Conservation (phyloP, 2,113 vertebrate genomes). For the Glaucidium brasilianum region DNA sequence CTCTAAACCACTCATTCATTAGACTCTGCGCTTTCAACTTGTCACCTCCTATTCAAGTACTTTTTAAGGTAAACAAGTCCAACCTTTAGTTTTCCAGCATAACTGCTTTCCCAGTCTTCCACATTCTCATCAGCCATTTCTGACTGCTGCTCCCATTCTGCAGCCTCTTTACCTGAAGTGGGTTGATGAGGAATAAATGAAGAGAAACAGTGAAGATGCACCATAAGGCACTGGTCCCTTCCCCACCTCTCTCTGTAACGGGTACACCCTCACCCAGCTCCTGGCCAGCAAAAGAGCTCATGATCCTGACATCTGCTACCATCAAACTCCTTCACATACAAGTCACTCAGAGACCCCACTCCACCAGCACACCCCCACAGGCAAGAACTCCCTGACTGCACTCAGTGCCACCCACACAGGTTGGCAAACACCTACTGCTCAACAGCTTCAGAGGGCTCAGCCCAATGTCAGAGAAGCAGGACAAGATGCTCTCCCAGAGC, state of each 20-base stretch:
- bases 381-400: neutral
- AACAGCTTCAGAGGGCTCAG: neutral
- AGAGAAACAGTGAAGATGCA: neutral
- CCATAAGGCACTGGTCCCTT: neutral
- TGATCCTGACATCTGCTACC: neutral
- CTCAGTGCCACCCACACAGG: neutral
- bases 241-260: neutral
- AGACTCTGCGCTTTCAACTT: neutral
- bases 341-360: neutral
- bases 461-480: neutral
- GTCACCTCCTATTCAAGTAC: neutral
- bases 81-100: neutral
- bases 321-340: neutral
- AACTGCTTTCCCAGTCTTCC: neutral
- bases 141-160: neutral
- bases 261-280: neutral
- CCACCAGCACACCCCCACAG: neutral
- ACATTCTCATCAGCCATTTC: neutral
- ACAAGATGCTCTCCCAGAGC: neutral
- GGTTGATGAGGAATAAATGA: neutral
- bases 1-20: slow-evolving; percentile 3
- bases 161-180: neutral
- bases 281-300: neutral
- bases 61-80: neutral
- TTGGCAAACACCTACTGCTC: neutral